These are phyloP conservation scores for Habrosyne pyritoides DNA, from an alignment of 2,888 invertebrate genomes.

Conservation along the genomic window DNA sequence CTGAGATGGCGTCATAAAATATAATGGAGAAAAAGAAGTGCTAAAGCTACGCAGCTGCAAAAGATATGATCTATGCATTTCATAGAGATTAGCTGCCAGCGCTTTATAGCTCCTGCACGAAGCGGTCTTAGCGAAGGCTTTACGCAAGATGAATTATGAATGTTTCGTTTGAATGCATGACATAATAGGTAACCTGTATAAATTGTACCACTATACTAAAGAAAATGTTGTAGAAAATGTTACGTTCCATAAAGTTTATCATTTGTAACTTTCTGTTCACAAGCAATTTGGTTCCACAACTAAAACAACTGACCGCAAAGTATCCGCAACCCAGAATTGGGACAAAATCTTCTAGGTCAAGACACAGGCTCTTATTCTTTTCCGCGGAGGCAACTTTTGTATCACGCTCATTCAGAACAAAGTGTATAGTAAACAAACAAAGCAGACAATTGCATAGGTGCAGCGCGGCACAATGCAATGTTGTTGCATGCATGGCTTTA, in stretches of 20 bases:
- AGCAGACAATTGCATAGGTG: constrained; percentile 28
- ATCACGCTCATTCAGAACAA: constrained; percentile 22
- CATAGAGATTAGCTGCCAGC: neutral
- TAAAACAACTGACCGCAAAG: neutral
- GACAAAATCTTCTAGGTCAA: constrained; percentile 14
- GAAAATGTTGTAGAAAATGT: too few species aligned
- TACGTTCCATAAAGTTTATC: too few species aligned
- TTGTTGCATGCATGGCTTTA: constrained; percentile 34
- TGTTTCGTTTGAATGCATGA: neutral
- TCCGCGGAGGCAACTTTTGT: constrained; percentile 5
- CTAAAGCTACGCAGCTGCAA: neutral
- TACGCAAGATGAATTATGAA: neutral
- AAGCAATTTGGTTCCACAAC: neutral
- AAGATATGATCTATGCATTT: neutral
- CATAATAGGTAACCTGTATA: neutral
- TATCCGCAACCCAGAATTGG: neutral
- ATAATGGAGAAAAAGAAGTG: neutral
- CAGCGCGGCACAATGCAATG: constrained; percentile 26
- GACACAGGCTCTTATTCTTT: constrained; percentile 13
- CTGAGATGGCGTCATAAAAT: neutral
- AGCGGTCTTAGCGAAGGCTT: neutral
- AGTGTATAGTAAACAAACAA: constrained; percentile 22
- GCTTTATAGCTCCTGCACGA: neutral
- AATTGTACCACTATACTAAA: constrained; percentile 8
- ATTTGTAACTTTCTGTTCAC: neutral